Evolutionary conservation across 2,797 vertebrate genomes (phyloP), one percentile per base, ranked within the genome.

Genomic region (Sebastes itinus): DNA sequence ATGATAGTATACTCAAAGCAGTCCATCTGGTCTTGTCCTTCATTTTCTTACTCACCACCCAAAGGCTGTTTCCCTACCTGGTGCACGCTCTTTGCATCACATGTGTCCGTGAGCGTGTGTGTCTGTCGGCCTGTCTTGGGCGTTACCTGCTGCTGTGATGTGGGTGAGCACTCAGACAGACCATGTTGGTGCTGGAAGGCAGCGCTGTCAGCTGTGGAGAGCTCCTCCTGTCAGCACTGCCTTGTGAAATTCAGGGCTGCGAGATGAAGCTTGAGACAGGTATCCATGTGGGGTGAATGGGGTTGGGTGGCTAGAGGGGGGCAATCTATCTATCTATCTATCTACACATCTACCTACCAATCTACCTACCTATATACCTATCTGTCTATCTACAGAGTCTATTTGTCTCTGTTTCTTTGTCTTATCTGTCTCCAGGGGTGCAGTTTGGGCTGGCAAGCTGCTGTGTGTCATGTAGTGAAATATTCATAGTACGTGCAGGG

Each of bases 201-300:
- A 82, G 81, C 6, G 56, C 84, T 88, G 86, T 92, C 92, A 91
- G 89, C 85, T 77, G 78, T 88, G 81, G 75, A 88, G 79, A 92
- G 78, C 79, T 77, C 72, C 25, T 74, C 69, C 83, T 88, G 90
- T 89, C 92, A 92, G 85, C 68, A 49, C 76, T 81, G 87, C 87
- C 82, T 73, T 4, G 2, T 52, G 73, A 88, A 80, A 87, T 89
- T 68, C 71, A 78, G 80, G 74, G 60, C 81, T 81, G 72, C 10
- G 32, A 89, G 83, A 87, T 82, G 87, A 88, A 91, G 90, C 80
- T 67, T 74, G 30, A 91, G 89, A 90, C 89, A 90, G 85, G 79
- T 82, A 78, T 83, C 82, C 78, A 82, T 87, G 72, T 61, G 69
- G 83, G 59, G 75, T 64, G 75, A 62, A 46, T 11, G 20, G 12